Conservation (phyloP, 1,140 invertebrate species). For the Tetragnatha versicolor region DNA sequence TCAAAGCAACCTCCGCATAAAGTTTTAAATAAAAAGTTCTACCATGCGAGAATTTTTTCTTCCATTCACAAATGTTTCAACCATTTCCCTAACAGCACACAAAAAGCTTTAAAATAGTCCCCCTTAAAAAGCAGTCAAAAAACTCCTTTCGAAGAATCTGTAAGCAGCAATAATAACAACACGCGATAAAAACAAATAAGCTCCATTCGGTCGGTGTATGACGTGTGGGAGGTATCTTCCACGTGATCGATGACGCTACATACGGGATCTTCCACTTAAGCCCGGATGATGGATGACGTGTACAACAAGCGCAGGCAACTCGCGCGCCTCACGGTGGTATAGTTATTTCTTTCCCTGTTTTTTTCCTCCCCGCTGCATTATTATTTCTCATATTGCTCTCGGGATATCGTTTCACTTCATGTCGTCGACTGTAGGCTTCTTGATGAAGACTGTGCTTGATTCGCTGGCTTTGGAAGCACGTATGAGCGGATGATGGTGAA, state of each 20-base stretch:
- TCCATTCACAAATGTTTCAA: too few relatives aligned
- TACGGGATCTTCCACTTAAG: slow-evolving; percentile 25
- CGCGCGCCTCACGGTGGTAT: slow-evolving; percentile 15
- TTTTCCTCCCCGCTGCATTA: background rate
- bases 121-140: too few relatives aligned
- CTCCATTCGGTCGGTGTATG: background rate
- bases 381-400: background rate
- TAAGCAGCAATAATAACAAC: too few relatives aligned
- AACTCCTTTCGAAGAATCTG: too few relatives aligned
- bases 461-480: too few relatives aligned
- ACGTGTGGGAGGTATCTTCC: slow-evolving; percentile 1
- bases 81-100: too few relatives aligned
- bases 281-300: slow-evolving; percentile 31
- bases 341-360: background rate
- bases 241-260: slow-evolving; percentile 25
- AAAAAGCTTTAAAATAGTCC: too few relatives aligned
- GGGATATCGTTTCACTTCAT: slow-evolving; percentile 2
- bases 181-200: too few relatives aligned
- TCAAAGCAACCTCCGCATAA: too few relatives aligned
- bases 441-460: slow-evolving; percentile 10
- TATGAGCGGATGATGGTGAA: too few relatives aligned
- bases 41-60: too few relatives aligned
- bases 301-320: slow-evolving; percentile 31
- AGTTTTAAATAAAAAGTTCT: too few relatives aligned
- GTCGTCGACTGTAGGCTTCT: background rate